Percentiles rank a stretch among this genome's conserved stretches.
Conservation (phyloP, 2,113 vertebrate species). For the Parus major region DNA sequence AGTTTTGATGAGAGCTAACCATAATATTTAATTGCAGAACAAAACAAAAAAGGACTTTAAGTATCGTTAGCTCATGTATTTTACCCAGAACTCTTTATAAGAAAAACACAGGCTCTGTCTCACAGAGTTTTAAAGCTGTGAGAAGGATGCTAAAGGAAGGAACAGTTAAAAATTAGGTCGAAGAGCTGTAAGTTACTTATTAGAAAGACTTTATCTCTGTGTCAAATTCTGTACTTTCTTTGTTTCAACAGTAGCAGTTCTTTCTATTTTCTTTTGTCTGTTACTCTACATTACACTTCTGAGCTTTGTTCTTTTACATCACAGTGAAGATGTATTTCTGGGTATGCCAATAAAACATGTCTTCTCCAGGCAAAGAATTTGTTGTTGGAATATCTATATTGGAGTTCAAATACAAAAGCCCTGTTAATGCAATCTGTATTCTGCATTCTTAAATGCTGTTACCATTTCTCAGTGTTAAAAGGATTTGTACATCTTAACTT, state of each 20-base stretch:
- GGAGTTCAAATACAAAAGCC: neutral
- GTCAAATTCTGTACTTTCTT: neutral
- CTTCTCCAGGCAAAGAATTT: neutral
- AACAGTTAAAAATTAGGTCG: neutral
- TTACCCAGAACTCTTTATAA: neutral
- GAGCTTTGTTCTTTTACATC: neutral
- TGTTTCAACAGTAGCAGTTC: neutral
- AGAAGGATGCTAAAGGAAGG: neutral
- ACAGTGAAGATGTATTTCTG: neutral
- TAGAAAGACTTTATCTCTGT: neutral
- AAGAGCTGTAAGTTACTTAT: neutral
- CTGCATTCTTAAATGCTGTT: neutral
- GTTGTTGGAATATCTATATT: neutral
- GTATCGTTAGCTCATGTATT: neutral
- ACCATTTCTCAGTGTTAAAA: neutral
- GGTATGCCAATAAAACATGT: neutral
- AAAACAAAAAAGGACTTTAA: neutral
- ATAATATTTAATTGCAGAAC: neutral
- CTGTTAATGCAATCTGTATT: neutral
- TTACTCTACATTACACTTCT: neutral
- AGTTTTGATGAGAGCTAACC: neutral
- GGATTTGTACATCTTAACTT: neutral
- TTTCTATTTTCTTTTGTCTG: neutral
- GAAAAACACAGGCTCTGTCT: neutral
- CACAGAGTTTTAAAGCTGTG: neutral